Conservation (phyloP, 2,888 invertebrate genomes). For the Dexiosoma caninum region DNA sequence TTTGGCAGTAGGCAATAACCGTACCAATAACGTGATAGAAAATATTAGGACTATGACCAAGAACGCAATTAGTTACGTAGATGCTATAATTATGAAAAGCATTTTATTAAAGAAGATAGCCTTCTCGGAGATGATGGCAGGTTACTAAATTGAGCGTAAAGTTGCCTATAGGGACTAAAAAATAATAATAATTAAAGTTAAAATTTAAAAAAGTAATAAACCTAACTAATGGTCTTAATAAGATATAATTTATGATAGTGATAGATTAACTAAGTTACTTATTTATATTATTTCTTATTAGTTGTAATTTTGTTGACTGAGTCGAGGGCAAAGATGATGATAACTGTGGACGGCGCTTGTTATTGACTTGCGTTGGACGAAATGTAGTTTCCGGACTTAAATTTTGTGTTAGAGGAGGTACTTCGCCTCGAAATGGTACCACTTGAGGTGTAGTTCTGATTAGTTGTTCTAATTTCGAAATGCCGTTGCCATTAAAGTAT, state of each 20-base stretch:
- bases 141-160: slow-evolving; percentile 42
- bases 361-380: slow-evolving; percentile 57
- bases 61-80: neutral
- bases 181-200: neutral
- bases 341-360: slow-evolving; percentile 36
- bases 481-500: slow-evolving; percentile 63
- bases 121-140: slow-evolving; percentile 50
- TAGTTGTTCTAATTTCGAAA: slow-evolving; percentile 81
- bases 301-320: slow-evolving; percentile 72
- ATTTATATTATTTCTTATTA: slow-evolving; percentile 64
- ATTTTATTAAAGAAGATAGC: slow-evolving; percentile 3
- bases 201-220: slow-evolving; percentile 26
- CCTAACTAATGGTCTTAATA: slow-evolving; percentile 37
- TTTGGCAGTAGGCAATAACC: no score
- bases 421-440: slow-evolving; percentile 85
- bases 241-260: slow-evolving; percentile 5
- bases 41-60: no score
- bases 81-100: neutral
- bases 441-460: slow-evolving; percentile 85
- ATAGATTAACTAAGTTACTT: slow-evolving; percentile 32
- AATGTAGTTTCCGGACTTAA: slow-evolving; percentile 70
- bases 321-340: slow-evolving; percentile 68
- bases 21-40: no score
- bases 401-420: slow-evolving; percentile 81
- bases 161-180: slow-evolving; percentile 50